Evolutionary conservation across 2,113 vertebrate genomes (phyloP).

Genomic region (Microcebus lehilahytsara): DNA sequence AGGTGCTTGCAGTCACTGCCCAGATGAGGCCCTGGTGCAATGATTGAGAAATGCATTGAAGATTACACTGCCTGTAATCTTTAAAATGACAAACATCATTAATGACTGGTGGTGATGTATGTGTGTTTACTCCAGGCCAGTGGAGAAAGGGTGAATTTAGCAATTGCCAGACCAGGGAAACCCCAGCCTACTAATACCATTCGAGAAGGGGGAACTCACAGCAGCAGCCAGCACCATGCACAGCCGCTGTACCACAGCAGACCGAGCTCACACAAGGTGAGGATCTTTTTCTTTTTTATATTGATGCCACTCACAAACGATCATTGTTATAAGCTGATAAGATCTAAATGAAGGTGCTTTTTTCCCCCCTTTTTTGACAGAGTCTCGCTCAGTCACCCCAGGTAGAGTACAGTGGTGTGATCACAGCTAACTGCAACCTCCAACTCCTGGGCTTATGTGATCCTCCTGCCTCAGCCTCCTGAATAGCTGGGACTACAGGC

Average conservation of each 20-base stretch:
- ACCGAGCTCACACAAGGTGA: slow-evolving; percentile 89
- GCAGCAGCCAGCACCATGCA: slow-evolving; percentile 88
- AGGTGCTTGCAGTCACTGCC: neutral
- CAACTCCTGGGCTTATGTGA: no score
- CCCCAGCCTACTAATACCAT: slow-evolving; percentile 86
- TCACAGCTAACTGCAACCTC: no score
- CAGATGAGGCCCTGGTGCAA: neutral
- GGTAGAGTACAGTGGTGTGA: no score
- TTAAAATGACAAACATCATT: neutral
- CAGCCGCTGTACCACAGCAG: slow-evolving; percentile 83
- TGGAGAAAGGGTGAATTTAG: slow-evolving; percentile 93
- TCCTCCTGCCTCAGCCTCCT: no score
- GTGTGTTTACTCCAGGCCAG: slow-evolving; percentile 89
- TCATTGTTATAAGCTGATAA: neutral
- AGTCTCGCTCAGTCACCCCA: no score
- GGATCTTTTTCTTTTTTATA: slow-evolving; percentile 17
- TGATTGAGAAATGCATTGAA: neutral
- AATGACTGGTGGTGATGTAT: neutral
- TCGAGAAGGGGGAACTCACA: slow-evolving; percentile 90
- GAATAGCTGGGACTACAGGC: neutral
- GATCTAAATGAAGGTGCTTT: neutral
- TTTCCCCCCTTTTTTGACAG: no score
- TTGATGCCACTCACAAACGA: neutral
- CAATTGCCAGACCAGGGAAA: slow-evolving; percentile 91
- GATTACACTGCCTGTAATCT: neutral